Conservation (phyloP, 2,888 invertebrate genomes). For the Drosophila anomalipes region DNA sequence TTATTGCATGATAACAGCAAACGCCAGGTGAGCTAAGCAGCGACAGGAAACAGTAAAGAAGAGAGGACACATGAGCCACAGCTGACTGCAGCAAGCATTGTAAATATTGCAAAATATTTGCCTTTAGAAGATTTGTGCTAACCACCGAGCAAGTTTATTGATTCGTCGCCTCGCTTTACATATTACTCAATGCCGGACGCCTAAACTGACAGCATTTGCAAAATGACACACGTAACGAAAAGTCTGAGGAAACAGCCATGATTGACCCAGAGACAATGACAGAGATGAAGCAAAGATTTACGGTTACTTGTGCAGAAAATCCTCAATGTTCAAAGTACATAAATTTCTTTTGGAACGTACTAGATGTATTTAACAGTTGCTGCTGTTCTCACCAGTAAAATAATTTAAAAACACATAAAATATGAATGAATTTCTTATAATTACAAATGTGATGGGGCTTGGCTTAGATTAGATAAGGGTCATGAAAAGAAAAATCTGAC, state of each 20-base stretch:
- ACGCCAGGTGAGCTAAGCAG: constrained; percentile 58
- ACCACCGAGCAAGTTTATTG: constrained; percentile 70
- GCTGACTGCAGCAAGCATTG: constrained; percentile 46
- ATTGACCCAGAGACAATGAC: constrained; percentile 18
- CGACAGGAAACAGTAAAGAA: constrained; percentile 7
- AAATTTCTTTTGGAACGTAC: neutral
- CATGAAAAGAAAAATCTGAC: neutral
- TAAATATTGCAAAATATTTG: constrained; percentile 75
- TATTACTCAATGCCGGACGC: constrained; percentile 52
- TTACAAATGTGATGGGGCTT: neutral
- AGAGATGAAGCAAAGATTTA: constrained; percentile 12
- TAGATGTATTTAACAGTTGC: neutral
- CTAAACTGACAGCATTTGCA: constrained; percentile 64
- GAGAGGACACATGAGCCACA: neutral
- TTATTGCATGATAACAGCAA: constrained; percentile 76
- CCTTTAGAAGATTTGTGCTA: constrained; percentile 65
- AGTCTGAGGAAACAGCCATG: neutral
- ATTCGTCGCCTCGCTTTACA: constrained; percentile 55
- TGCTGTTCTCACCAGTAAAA: neutral
- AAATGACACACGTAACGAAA: constrained; percentile 67
- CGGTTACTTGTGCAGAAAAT: constrained; percentile 4
- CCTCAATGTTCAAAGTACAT: constrained; percentile 2
- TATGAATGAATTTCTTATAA: neutral
- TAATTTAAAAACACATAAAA: constrained; percentile 6
- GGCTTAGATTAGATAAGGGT: neutral